Evolutionary conservation across 2,797 vertebrate genomes (phyloP).

Genomic region (Chelonia mydas): DNA sequence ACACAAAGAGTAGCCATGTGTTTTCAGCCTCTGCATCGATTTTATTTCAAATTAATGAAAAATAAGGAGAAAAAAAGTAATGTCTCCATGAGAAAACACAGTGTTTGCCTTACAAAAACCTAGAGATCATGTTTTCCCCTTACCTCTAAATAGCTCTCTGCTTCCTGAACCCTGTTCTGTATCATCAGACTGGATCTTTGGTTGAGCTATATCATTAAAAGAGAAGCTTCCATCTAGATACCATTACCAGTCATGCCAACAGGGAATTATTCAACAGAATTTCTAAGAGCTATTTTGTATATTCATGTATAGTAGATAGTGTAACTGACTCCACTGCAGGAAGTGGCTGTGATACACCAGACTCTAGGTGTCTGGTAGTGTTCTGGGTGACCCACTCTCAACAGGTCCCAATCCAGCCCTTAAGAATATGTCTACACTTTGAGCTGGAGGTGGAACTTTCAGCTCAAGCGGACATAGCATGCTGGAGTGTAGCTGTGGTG

Average conservation of each 20-base stretch:
- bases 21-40: conserved; percentile 11
- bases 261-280: not conserved
- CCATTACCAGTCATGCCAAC: not conserved
- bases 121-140: accelerated
- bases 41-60: conserved; percentile 47
- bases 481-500: too few relatives aligned
- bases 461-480: too few relatives aligned
- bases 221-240: not conserved
- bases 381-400: too few relatives aligned
- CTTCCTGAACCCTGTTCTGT: not conserved
- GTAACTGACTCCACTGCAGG: not conserved
- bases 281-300: not conserved
- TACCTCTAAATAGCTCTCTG: not conserved
- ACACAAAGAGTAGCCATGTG: not conserved
- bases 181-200: not conserved
- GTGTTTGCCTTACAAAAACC: not conserved
- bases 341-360: not conserved
- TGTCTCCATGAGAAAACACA: conserved; percentile 28
- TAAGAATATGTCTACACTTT: too few relatives aligned
- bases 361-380: not conserved
- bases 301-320: not conserved
- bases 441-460: too few relatives aligned
- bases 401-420: too few relatives aligned
- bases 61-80: not conserved
- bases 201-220: accelerated